phyloP scores from a whole-genome alignment of 2,888 invertebrate genomes.

The Drosophila paracracens region DNA sequence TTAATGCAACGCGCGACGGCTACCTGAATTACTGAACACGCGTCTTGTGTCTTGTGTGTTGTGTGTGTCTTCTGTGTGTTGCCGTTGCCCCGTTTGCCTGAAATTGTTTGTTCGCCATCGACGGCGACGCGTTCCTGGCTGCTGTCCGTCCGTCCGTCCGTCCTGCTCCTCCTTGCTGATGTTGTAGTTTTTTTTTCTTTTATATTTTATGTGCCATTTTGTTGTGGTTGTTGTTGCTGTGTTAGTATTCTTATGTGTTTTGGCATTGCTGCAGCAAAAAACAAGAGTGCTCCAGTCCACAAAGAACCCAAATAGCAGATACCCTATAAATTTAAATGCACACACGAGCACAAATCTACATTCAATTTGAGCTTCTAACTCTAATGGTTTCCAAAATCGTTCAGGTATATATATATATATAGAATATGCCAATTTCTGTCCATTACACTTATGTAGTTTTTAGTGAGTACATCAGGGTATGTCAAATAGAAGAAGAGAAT shows the following conservation, averaged over 20 bases:
- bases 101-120: constrained; percentile 79
- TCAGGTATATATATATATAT: neutral
- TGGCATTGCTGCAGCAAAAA: constrained; percentile 54
- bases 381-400: neutral
- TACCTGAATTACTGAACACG: constrained; percentile 85
- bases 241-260: constrained; percentile 75
- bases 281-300: neutral
- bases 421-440: neutral
- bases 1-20: constrained; percentile 84
- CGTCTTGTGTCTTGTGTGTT: constrained; percentile 81
- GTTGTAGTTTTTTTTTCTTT: constrained; percentile 42
- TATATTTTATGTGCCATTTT: constrained; percentile 67
- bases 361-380: neutral
- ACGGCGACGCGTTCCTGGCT: constrained; percentile 68
- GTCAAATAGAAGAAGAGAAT: neutral
- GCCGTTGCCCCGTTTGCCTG: constrained; percentile 52
- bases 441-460: neutral
- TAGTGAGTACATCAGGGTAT: neutral
- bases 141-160: constrained; percentile 10
- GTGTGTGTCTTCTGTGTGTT: constrained; percentile 71
- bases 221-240: constrained; percentile 42
- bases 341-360: neutral
- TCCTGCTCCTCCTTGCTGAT: constrained; percentile 27
- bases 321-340: constrained; percentile 1
- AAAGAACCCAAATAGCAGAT: neutral